Percentiles rank a stretch among this genome's conserved stretches.
phyloP scores from a whole-genome alignment of 2,113 vertebrate species.

The Nannobrachium achirus region DNA sequence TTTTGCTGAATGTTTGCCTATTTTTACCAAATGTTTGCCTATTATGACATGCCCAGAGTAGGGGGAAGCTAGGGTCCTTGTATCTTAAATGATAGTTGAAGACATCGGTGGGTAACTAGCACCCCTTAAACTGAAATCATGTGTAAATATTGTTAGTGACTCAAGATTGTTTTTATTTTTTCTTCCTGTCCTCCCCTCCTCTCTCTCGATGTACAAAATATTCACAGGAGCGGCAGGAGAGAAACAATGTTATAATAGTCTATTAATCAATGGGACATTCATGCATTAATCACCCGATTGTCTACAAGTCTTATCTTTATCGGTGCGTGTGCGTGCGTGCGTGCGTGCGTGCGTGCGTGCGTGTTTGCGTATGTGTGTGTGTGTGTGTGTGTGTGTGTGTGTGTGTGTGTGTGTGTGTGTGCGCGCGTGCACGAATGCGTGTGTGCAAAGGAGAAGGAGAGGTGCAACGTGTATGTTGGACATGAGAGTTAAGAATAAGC shows the following conservation, averaged over 20 bases:
- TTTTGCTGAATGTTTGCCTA: no score
- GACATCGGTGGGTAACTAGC: slow-evolving; percentile 38
- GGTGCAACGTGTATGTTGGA: not conserved
- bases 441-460: slow-evolving; percentile 24
- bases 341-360: slow-evolving; percentile 26
- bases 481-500: slow-evolving; percentile 3
- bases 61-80: not conserved
- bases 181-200: slow-evolving; percentile 9
- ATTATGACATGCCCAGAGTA: no score
- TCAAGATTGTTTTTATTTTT: slow-evolving; percentile 50
- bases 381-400: slow-evolving; percentile 12
- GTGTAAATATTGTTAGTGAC: slow-evolving; percentile 70
- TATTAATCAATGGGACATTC: slow-evolving; percentile 21
- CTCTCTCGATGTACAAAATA: slow-evolving; percentile 46
- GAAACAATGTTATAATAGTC: slow-evolving; percentile 36
- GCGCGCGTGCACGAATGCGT: slow-evolving; percentile 6
- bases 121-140: slow-evolving; percentile 40
- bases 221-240: slow-evolving; percentile 46
- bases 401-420: slow-evolving; percentile 29
- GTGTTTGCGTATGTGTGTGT: slow-evolving; percentile 26
- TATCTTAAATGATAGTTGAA: slow-evolving; percentile 43
- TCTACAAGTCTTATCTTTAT: slow-evolving; percentile 33
- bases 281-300: slow-evolving; percentile 38
- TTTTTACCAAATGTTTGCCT: no score
- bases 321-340: slow-evolving; percentile 22